Evolutionary conservation across 1,140 invertebrate genomes (phyloP).

Genomic region (Drosophila parvula): DNA sequence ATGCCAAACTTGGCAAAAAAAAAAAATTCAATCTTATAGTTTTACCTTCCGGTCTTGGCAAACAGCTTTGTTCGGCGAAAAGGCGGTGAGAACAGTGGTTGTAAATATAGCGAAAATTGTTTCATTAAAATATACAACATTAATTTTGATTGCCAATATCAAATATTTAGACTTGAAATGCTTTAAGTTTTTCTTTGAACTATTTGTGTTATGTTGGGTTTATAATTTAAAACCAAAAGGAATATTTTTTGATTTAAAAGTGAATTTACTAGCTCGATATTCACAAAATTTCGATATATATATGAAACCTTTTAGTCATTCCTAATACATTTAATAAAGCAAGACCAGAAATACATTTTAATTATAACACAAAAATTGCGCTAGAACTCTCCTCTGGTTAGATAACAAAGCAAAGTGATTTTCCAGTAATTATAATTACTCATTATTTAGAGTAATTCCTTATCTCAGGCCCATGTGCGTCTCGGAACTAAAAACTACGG

Average conservation of each 20-base stretch:
- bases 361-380: too few relatives aligned
- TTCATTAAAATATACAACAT: neutral
- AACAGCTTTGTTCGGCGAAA: constrained; percentile 4
- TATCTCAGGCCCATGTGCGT: constrained; percentile 22
- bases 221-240: too few relatives aligned
- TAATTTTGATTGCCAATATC: too few relatives aligned
- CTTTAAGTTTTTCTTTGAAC: too few relatives aligned
- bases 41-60: constrained; percentile 57
- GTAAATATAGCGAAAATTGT: neutral
- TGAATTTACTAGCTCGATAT: too few relatives aligned
- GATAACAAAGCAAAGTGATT: neutral
- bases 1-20: constrained; percentile 29
- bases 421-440: neutral
- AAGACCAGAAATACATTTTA: neutral
- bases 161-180: too few relatives aligned
- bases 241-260: too few relatives aligned
- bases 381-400: neutral
- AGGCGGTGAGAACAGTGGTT: constrained; percentile 30
- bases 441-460: constrained; percentile 17
- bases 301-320: too few relatives aligned
- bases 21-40: constrained; percentile 32
- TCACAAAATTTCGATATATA: too few relatives aligned
- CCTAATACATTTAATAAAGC: neutral
- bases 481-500: constrained; percentile 11
- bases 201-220: too few relatives aligned